Evolutionary conservation across 2,113 vertebrate genomes (phyloP).

Genomic region (Mormoops blainvillei): DNA sequence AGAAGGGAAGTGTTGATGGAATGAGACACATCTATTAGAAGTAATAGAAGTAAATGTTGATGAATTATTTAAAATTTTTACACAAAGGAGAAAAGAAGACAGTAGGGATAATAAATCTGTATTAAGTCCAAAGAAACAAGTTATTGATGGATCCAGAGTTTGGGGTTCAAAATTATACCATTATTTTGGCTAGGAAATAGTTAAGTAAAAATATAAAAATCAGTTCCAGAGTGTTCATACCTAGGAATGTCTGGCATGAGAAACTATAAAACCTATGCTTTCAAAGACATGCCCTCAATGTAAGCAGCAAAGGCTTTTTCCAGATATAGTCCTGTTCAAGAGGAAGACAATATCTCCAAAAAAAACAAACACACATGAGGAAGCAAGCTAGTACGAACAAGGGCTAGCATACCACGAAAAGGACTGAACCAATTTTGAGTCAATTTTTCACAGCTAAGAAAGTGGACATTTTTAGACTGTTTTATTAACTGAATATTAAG

Average conservation of each 20-base stretch:
- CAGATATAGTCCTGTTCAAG: not conserved
- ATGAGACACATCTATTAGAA: not conserved
- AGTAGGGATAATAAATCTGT: not conserved
- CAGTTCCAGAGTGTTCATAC: not conserved
- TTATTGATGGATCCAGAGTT: not conserved
- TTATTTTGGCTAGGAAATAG: not conserved
- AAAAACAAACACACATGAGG: not conserved
- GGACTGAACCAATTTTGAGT: not conserved
- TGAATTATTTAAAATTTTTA: not conserved
- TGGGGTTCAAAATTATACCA: not conserved
- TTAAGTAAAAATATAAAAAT: slow-evolving; percentile 31
- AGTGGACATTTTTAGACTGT: not conserved
- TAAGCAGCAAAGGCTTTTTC: not conserved
- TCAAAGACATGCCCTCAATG: not conserved
- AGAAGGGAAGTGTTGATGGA: not conserved
- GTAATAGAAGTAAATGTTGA: not conserved
- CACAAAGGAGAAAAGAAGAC: not conserved
- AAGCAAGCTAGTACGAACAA: not conserved
- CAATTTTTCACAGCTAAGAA: not conserved
- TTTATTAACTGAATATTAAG: not conserved
- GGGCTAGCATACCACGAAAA: not conserved
- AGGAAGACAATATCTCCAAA: not conserved
- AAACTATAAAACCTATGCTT: not conserved
- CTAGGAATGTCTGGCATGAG: not conserved
- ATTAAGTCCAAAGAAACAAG: not conserved